Percentiles rank a stretch among this genome's conserved stretches.
These are phyloP conservation scores for Neosilurus mollespiculum DNA, from an alignment of 2,797 vertebrate genomes.

Conservation along the genomic window DNA sequence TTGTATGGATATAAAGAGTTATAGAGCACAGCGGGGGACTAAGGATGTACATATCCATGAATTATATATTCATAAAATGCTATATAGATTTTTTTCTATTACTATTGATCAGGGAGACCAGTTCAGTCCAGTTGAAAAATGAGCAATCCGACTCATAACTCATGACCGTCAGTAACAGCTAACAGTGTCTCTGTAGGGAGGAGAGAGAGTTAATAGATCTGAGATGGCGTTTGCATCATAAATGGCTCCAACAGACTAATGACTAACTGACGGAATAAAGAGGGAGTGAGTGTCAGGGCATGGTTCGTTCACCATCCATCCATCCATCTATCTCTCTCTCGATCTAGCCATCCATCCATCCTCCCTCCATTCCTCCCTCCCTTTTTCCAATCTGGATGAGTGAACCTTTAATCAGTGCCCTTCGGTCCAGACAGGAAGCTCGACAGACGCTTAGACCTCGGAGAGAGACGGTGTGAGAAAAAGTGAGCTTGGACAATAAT, in stretches of 20 bases:
- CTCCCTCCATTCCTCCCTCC: slow-evolving; percentile 7
- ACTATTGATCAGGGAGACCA: not conserved
- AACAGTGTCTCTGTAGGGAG: not conserved
- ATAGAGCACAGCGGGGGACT: no score
- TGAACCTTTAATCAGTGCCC: slow-evolving; percentile 58
- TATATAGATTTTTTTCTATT: no score
- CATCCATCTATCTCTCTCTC: not conserved
- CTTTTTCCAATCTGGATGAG: slow-evolving; percentile 49
- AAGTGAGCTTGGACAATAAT: slow-evolving; percentile 19
- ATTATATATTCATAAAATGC: no score
- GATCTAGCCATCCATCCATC: not conserved
- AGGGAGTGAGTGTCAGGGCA: slow-evolving; percentile 31
- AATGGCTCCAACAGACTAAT: slow-evolving; percentile 38
- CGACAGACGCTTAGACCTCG: slow-evolving; percentile 36
- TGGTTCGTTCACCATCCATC: slow-evolving; percentile 26
- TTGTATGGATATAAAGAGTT: not conserved
- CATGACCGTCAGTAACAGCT: not conserved
- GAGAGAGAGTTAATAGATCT: slow-evolving; percentile 34
- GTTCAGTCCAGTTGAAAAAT: not conserved
- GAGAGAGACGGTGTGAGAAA: slow-evolving; percentile 34
- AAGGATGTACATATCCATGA: no score
- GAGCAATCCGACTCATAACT: no score
- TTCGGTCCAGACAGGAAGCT: slow-evolving; percentile 51
- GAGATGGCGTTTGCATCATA: slow-evolving; percentile 43
- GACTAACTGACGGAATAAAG: slow-evolving; percentile 47